These are phyloP conservation scores for Caradrina kadenii DNA, from an alignment of 2,888 invertebrate genomes.

Conservation along the genomic window DNA sequence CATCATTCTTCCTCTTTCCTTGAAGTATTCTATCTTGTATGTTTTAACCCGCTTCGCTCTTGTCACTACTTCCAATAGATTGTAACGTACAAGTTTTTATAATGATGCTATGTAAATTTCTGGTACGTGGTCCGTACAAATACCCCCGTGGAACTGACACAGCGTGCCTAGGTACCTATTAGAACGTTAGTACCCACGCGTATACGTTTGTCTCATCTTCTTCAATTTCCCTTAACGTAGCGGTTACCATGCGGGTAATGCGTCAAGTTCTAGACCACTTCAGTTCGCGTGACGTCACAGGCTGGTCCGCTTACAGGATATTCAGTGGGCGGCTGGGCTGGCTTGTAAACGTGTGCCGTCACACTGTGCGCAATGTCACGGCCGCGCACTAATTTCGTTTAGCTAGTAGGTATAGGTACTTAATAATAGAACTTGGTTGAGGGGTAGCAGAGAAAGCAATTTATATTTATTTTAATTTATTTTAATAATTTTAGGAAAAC, in stretches of 20 bases:
- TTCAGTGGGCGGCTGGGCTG: background rate
- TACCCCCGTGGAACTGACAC: background rate
- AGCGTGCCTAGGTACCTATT: background rate
- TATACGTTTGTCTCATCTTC: background rate
- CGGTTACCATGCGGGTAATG: too few relatives aligned
- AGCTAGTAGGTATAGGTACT: too few relatives aligned
- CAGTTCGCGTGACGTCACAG: background rate
- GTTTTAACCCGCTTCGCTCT: background rate
- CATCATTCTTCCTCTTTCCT: background rate
- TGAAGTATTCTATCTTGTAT: background rate
- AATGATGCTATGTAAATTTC: background rate
- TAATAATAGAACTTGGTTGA: too few relatives aligned
- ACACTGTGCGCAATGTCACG: constrained; percentile 5
- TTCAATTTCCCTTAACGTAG: background rate
- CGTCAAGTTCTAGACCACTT: background rate
- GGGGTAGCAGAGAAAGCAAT: too few relatives aligned
- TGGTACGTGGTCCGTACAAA: background rate
- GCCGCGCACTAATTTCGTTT: background rate
- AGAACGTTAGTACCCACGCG: background rate
- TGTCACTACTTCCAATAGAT: background rate
- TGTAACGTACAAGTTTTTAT: background rate
- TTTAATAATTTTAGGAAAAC: too few relatives aligned
- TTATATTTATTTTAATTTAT: too few relatives aligned
- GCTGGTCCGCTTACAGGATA: constrained; percentile 5
- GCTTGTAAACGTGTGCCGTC: constrained; percentile 12